Base-by-base conservation (phyloP, 1,140 invertebrate genomes). In the Heterodera carotae region DNA sequence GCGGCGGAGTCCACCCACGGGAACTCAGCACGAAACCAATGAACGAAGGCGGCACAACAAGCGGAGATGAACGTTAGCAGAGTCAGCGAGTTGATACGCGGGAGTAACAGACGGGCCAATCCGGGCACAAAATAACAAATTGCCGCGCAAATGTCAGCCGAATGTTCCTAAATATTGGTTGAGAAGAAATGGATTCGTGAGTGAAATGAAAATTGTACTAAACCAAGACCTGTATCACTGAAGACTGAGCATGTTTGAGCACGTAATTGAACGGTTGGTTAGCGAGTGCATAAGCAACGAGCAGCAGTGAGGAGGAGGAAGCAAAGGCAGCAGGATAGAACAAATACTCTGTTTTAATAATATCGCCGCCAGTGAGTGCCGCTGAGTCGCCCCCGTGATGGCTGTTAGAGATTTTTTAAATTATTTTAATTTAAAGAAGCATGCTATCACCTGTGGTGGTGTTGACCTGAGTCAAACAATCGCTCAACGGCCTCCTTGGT, bases 181-280 rank as follows among this genome's bases (percentile, higher is more conserved):
- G 2, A 43, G 39, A 43, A 43, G 12, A 56, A 4, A 39, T 2
- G 5, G 67, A 22, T 56, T 56, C 12, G 18, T 56, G 48, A 56
- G 12, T 22, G 18, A 76, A 77, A 75, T 43, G 43, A 5, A 12
- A 22, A 31, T 2, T n/a, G 15, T 25, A 53, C 22, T 22, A 56
- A 5, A n/a, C 2, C 27, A 80, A 48, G 15, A 84, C 76, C 71
- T 84, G 81, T 31, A 82, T 69, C 34, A 84, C 31, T 25, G 82
- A 83, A 18, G 83, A 86, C 7, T 75, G 76, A 4, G 85, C 81
- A 18, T 82, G 77, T 22, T 79, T 80, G 15, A 87, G 78, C 64
- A 87, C 85, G 71, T 86, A 79, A 53, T 85, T 84, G 62, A 87
- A 85, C 10, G 85, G 85, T 53, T 87, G 83, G 66, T 84, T 77